These are phyloP conservation scores for Danaus plexippus DNA, from an alignment of 1,140 invertebrate genomes.

Conservation along the genomic window DNA sequence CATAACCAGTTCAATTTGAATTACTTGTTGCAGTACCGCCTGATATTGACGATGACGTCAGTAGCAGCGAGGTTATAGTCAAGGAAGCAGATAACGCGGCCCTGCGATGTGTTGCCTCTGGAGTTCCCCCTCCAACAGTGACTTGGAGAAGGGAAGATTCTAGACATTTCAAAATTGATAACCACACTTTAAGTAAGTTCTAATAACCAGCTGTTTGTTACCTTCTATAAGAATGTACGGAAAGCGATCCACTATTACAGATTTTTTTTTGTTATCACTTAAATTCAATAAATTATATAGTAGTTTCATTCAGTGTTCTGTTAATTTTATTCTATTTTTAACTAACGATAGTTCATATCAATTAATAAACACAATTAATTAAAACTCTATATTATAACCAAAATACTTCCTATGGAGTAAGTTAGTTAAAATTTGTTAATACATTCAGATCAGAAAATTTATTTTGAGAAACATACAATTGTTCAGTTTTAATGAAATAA, in stretches of 20 bases:
- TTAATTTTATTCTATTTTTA: too few species aligned
- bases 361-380: too few species aligned
- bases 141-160: slow-evolving; percentile 77
- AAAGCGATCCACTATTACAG: too few species aligned
- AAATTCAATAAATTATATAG: too few species aligned
- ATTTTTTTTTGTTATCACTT: too few species aligned
- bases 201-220: background rate
- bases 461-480: slow-evolving; percentile 7
- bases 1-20: background rate
- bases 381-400: too few species aligned
- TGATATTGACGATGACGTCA: slow-evolving; percentile 87
- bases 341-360: too few species aligned
- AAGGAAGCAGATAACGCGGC: slow-evolving; percentile 87
- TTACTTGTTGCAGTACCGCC: slow-evolving; percentile 81
- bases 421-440: too few species aligned
- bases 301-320: too few species aligned
- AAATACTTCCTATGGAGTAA: too few species aligned
- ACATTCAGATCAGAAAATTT: background rate
- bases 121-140: slow-evolving; percentile 80
- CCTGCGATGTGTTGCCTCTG: slow-evolving; percentile 83
- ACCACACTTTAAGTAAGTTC: slow-evolving; percentile 42
- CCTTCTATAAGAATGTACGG: too few species aligned
- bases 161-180: slow-evolving; percentile 71
- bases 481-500: slow-evolving; percentile 12
- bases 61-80: slow-evolving; percentile 87